These are phyloP conservation scores for Arctopsyche grandis DNA, from an alignment of 1,140 invertebrate species.

Conservation along the genomic window DNA sequence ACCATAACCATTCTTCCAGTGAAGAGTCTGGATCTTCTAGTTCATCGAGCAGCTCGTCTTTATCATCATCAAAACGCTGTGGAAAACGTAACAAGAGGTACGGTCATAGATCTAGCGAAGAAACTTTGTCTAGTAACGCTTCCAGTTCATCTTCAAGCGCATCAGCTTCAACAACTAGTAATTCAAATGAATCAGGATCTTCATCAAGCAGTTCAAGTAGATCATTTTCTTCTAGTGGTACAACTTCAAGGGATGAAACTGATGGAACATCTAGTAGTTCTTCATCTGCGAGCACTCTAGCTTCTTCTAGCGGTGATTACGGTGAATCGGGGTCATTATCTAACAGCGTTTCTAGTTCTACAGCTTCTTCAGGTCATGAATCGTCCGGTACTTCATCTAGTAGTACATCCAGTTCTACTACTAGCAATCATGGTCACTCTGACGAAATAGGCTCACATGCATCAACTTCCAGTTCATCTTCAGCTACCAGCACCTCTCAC, in stretches of 20 bases:
- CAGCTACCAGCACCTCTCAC: not conserved
- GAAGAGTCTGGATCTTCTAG: not conserved
- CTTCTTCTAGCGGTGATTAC: too few species aligned
- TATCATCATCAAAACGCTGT: not conserved
- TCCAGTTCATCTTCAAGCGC: too few species aligned
- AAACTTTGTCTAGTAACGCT: too few species aligned
- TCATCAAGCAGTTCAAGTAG: not conserved
- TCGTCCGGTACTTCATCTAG: not conserved
- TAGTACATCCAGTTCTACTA: not conserved
- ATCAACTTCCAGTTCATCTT: not conserved
- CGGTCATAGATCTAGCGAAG: too few species aligned
- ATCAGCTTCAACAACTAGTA: too few species aligned
- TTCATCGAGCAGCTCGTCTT: not conserved
- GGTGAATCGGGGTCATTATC: too few species aligned
- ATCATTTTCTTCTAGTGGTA: not conserved
- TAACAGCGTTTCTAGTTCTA: not conserved
- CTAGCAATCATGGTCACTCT: not conserved
- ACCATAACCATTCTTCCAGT: not conserved
- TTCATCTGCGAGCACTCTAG: too few species aligned
- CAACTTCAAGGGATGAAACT: not conserved
- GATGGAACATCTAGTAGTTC: too few species aligned
- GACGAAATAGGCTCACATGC: not conserved
- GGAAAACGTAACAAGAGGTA: too few species aligned
- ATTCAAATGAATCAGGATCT: too few species aligned
- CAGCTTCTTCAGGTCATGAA: not conserved